Conservation (phyloP, 2,797 vertebrate species). For the Erithacus rubecula region DNA sequence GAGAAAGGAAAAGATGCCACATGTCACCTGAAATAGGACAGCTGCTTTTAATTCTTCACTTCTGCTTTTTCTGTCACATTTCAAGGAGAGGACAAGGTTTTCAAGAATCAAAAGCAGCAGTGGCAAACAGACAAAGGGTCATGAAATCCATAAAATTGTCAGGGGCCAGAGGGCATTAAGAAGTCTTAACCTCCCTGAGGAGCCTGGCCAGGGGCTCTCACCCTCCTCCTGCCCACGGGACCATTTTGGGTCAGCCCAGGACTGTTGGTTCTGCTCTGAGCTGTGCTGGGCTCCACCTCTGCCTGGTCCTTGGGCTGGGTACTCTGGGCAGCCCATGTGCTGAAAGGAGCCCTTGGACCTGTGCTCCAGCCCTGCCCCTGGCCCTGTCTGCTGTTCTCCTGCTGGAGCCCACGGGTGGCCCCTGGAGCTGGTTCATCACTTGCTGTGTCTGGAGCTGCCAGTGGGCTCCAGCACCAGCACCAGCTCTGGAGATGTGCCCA, state of each 20-base stretch:
- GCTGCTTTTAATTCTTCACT: neutral
- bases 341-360: neutral
- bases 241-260: neutral
- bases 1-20: neutral
- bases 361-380: neutral
- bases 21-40: neutral
- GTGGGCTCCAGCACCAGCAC: neutral
- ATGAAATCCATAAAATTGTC: neutral
- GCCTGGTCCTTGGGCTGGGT: neutral
- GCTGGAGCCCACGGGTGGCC: neutral
- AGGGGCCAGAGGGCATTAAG: neutral
- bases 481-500: rapidly evolving
- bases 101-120: neutral
- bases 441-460: neutral
- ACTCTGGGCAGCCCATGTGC: too few relatives aligned
- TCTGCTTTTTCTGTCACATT: neutral
- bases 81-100: neutral
- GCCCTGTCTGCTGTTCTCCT: neutral
- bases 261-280: neutral
- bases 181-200: neutral
- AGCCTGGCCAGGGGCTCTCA: neutral
- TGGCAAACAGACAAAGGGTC: neutral
- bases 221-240: neutral
- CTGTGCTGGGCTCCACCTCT: neutral
- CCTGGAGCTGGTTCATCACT: neutral